These are phyloP conservation scores for Gymnocephalus cernua DNA, from an alignment of 2,113 vertebrate species.

Conservation along the genomic window DNA sequence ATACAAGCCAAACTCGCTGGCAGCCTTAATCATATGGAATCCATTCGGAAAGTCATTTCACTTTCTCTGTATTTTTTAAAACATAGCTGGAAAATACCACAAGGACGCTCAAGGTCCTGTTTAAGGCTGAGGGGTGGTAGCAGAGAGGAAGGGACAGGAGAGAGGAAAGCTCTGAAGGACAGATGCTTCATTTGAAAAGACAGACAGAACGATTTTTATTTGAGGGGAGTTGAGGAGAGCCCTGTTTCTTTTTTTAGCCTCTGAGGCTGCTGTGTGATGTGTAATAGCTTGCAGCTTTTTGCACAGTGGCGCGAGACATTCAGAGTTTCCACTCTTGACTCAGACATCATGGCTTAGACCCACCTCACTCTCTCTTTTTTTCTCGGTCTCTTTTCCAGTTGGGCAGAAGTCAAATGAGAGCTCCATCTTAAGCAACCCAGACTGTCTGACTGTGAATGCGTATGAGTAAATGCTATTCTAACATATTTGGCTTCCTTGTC, in stretches of 20 bases:
- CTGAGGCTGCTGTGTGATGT: conserved; percentile 69
- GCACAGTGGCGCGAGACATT: conserved; percentile 80
- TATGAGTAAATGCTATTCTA: conserved; percentile 20
- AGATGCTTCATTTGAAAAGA: conserved; percentile 54
- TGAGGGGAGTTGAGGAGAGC: conserved; percentile 41
- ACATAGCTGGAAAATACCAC: conserved; percentile 74
- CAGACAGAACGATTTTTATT: conserved; percentile 41
- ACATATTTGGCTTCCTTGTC: conserved; percentile 13
- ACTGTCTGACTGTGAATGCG: conserved; percentile 35
- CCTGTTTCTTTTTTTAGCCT: conserved; percentile 76
- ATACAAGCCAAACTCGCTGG: conserved; percentile 35
- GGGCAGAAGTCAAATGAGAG: conserved; percentile 37
- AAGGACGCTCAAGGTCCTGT: conserved; percentile 45
- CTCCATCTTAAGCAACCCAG: conserved; percentile 48
- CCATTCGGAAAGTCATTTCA: conserved; percentile 46
- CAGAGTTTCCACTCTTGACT: conserved; percentile 85
- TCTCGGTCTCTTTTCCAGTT: conserved; percentile 26
- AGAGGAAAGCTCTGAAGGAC: conserved; percentile 2
- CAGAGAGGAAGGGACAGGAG: conserved; percentile 1
- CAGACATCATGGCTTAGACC: conserved; percentile 57
- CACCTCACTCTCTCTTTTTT: conserved; percentile 25
- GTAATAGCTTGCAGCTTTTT: conserved; percentile 83
- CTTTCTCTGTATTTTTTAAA: conserved; percentile 30
- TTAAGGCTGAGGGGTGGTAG: conserved; percentile 36
- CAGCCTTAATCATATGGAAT: conserved; percentile 37